phyloP scores from a whole-genome alignment of 1,140 invertebrate species.

The Saccostrea glomerata region DNA sequence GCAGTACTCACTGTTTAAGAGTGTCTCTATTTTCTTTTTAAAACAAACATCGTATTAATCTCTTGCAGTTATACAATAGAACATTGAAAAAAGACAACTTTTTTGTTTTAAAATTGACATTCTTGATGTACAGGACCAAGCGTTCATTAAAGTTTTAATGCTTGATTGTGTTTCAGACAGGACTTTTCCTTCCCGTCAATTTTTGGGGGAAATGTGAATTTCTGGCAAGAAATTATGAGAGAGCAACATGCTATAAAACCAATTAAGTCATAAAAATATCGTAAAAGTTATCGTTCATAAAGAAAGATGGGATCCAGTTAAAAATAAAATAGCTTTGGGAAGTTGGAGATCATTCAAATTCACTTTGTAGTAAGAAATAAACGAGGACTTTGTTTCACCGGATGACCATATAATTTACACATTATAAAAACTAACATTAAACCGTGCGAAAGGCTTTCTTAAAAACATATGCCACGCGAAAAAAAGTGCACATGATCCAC shows the following conservation, averaged over 20 bases:
- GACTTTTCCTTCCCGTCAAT: too few relatives aligned
- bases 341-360: slow-evolving; percentile 2
- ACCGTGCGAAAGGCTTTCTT: not conserved
- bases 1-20: too few relatives aligned
- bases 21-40: too few relatives aligned
- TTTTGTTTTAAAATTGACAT: too few relatives aligned
- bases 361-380: not conserved
- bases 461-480: not conserved
- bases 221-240: not conserved
- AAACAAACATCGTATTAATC: too few relatives aligned
- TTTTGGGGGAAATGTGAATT: not conserved
- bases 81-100: too few relatives aligned
- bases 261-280: not conserved
- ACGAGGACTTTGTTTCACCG: not conserved
- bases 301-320: not conserved
- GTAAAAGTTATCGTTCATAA: not conserved
- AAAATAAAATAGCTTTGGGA: not conserved
- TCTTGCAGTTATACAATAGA: too few relatives aligned
- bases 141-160: too few relatives aligned
- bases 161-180: too few relatives aligned
- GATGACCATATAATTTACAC: not conserved
- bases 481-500: not conserved
- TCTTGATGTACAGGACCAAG: too few relatives aligned
- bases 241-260: not conserved
- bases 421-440: not conserved